phyloP scores from a whole-genome alignment of 2,888 invertebrate species.

The Yponomeuta evonymella region DNA sequence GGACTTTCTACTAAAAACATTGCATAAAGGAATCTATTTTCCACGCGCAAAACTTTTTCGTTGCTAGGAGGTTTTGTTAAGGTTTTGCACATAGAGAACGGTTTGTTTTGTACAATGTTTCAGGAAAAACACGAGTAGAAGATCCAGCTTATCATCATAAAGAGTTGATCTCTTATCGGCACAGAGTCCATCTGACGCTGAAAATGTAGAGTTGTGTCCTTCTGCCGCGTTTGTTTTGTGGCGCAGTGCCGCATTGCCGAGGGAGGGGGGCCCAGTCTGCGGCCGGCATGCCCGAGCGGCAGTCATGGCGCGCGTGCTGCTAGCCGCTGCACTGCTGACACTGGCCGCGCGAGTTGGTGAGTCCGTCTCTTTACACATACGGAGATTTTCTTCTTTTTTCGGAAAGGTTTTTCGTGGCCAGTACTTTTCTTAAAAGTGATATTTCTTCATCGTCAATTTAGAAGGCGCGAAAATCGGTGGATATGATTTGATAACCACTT shows the following conservation, averaged over 20 bases:
- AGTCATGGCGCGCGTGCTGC: constrained; percentile 57
- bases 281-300: constrained; percentile 37
- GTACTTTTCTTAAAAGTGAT: not conserved
- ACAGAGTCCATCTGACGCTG: not conserved
- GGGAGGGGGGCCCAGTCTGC: constrained; percentile 49
- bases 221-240: constrained; percentile 23
- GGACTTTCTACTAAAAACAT: too few species aligned
- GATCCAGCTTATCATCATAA: too few species aligned
- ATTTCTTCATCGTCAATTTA: not conserved
- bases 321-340: constrained; percentile 26
- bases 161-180: not conserved
- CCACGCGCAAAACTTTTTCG: too few species aligned
- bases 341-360: constrained; percentile 17
- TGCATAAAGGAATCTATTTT: too few species aligned
- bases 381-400: not conserved
- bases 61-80: too few species aligned
- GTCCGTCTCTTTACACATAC: constrained; percentile 26
- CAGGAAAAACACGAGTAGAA: too few species aligned
- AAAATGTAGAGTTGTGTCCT: constrained; percentile 10
- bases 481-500: not conserved
- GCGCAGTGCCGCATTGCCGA: constrained; percentile 73
- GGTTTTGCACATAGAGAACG: too few species aligned
- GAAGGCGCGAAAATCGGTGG: not conserved
- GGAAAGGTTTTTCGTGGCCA: not conserved
- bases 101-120: too few species aligned